Conservation (phyloP, 2,888 invertebrate genomes). For the Xylota segnis region DNA sequence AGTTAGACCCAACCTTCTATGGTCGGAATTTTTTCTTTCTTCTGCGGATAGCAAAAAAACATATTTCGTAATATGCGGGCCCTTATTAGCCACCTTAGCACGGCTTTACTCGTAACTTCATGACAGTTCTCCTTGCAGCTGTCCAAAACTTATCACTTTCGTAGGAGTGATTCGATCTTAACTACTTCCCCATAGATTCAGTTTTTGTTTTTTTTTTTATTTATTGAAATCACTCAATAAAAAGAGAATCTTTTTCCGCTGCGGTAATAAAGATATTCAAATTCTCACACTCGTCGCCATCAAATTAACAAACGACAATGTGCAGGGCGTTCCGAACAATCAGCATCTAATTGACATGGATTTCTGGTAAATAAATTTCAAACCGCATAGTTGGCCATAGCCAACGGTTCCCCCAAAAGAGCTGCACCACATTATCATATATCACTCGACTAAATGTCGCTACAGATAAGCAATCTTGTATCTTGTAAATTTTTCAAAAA, state of each 20-base stretch:
- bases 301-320: conserved; percentile 69
- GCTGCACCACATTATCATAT: conserved; percentile 68
- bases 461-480: conserved; percentile 71
- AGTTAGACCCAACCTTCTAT: not conserved
- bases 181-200: conserved; percentile 41
- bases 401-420: conserved; percentile 26
- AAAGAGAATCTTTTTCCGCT: conserved; percentile 17
- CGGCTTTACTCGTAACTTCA: not conserved
- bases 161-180: conserved; percentile 57
- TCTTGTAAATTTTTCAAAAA: conserved; percentile 56
- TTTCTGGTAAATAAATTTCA: conserved; percentile 47
- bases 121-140: conserved; percentile 2
- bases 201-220: not conserved
- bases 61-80: conserved; percentile 16
- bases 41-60: not conserved
- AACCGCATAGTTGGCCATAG: conserved; percentile 17
- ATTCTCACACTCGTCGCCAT: conserved; percentile 69
- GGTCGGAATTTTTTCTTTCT: not conserved
- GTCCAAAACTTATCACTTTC: conserved; percentile 19
- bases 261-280: conserved; percentile 65
- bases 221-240: conserved; percentile 46
- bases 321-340: conserved; percentile 55
- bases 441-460: conserved; percentile 74
- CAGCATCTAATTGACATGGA: conserved; percentile 74
- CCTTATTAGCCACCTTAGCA: not conserved